Evolutionary conservation across 2,888 invertebrate genomes (phyloP), one percentile per base, ranked within the genome.

Genomic region (Drosophila affinis): DNA sequence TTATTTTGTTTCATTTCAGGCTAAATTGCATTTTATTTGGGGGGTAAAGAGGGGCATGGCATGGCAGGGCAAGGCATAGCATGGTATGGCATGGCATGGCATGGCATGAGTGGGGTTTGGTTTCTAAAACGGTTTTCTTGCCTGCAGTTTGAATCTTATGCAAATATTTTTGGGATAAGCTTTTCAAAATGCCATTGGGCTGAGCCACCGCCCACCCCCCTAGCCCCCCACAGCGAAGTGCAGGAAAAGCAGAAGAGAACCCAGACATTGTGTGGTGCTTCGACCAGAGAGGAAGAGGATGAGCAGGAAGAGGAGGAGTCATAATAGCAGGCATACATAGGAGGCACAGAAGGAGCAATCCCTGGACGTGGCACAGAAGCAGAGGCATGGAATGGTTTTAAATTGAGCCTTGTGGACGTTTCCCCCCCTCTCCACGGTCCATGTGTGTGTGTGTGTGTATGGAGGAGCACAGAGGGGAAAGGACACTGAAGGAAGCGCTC

Each of bases 131-230:
- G 76, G 39, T 14, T 65, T 74, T 60, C 76, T 81, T 73, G 85
- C 76, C 71, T 83, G 83, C 86, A 87, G 77, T 78, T 84, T 72
- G 76, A 76, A 85, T 85, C 87, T 77, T 88, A 87, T 88, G 84
- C 84, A 85, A 88, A 85, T 85, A 87, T 77, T 88, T 73, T 87
- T 74, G 65, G 81, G 77, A 76, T 84, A 77, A 87, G 87, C 89
- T 74, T 72, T 78, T 74, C 84, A 63, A 77, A 87, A 68, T 77
- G 77, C 72, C 77, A 72, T 55, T 65, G 72, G 49, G 62, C 54
- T 65, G 72, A 47, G 59, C 52, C 57, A 60, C 49, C 34, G 4
- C 24, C 24, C 24, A 24, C 24, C 24, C 24, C 24, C 24, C 24
- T 0, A 4, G 0, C 5, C 24, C 4, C 24, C 24, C 24, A 24